These are phyloP conservation scores for Petroica traversi DNA, from an alignment of 2,113 vertebrate genomes.

Conservation along the genomic window DNA sequence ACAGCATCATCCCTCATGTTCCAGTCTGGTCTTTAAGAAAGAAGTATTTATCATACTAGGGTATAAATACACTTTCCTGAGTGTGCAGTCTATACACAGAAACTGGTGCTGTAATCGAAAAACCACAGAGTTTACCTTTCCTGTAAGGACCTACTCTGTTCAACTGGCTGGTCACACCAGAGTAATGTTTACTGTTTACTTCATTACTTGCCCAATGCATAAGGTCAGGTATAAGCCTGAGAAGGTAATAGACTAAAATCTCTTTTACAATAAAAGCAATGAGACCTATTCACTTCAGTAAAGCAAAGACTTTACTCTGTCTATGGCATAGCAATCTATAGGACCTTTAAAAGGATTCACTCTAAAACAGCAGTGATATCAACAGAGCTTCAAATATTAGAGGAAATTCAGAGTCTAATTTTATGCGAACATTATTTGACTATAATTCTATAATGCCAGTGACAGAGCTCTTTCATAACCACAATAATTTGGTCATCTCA, in stretches of 20 bases:
- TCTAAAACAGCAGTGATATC: not conserved
- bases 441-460: not conserved
- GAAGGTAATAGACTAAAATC: not conserved
- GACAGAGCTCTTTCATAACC: not conserved
- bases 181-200: not conserved
- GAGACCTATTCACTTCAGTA: not conserved
- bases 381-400: not conserved
- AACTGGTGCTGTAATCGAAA: not conserved
- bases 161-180: not conserved
- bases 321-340: not conserved
- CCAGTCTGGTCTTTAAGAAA: not conserved
- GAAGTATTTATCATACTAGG: not conserved
- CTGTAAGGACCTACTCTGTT: slow-evolving; percentile 2
- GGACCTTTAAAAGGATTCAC: not conserved
- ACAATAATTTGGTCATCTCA: not conserved
- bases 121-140: slow-evolving; percentile 17
- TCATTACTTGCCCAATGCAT: not conserved
- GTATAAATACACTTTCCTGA: slow-evolving; percentile 5
- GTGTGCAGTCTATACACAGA: not conserved
- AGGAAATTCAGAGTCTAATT: not conserved
- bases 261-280: not conserved
- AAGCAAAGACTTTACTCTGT: not conserved
- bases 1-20: not conserved
- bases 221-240: not conserved
- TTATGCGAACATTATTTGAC: not conserved